These are phyloP conservation scores for Zophobas morio DNA, from an alignment of 1,140 invertebrate genomes.

Conservation along the genomic window DNA sequence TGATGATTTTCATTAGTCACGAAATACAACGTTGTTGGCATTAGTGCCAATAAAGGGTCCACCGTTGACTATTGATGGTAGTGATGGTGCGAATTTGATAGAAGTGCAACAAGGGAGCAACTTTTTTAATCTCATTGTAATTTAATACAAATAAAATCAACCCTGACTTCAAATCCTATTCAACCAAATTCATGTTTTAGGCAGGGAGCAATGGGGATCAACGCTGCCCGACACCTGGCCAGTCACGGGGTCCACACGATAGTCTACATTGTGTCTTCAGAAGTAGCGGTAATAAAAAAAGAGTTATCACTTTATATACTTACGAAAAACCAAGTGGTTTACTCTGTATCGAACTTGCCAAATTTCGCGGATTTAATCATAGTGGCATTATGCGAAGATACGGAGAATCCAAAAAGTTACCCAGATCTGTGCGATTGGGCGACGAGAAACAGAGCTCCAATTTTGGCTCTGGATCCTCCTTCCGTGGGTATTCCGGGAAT, in stretches of 20 bases:
- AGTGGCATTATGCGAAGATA: slow-evolving; percentile 74
- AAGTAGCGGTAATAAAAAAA: slow-evolving; percentile 61
- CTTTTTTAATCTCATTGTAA: too few relatives aligned
- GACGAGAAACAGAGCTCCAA: slow-evolving; percentile 80
- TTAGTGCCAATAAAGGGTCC: too few relatives aligned
- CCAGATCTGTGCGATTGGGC: slow-evolving; percentile 76
- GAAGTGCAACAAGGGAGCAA: too few relatives aligned
- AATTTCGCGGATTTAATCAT: slow-evolving; percentile 79
- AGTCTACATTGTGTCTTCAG: slow-evolving; percentile 70
- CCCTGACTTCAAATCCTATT: too few relatives aligned
- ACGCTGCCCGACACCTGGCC: slow-evolving; percentile 85
- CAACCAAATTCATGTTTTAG: slow-evolving; percentile 53
- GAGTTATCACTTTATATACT: slow-evolving; percentile 78
- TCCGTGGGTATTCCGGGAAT: slow-evolving; percentile 77
- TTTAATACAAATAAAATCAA: background rate
- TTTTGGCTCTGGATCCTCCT: slow-evolving; percentile 87
- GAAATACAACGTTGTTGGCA: too few relatives aligned
- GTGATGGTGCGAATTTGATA: too few relatives aligned
- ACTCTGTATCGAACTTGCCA: slow-evolving; percentile 72
- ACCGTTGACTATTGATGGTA: too few relatives aligned
- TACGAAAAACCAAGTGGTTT: slow-evolving; percentile 73
- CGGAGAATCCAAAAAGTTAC: slow-evolving; percentile 64
- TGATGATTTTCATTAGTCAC: too few relatives aligned
- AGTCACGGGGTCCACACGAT: slow-evolving; percentile 85
- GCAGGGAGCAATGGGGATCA: slow-evolving; percentile 81